Conservation (phyloP, 2,113 vertebrate species). For the Eclectus roratus region DNA sequence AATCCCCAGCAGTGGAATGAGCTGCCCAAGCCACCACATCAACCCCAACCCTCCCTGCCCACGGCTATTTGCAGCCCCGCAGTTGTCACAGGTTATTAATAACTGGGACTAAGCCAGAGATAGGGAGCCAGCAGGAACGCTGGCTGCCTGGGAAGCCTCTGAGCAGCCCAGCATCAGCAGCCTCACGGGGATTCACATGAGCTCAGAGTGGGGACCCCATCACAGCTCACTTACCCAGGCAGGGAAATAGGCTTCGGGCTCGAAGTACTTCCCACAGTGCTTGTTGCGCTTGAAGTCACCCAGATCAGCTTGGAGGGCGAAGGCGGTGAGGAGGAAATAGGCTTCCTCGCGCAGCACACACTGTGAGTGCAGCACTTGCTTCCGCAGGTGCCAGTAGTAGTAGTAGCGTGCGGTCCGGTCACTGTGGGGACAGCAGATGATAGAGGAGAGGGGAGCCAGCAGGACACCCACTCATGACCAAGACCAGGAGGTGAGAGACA, state of each 20-base stretch:
- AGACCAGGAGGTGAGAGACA: background rate
- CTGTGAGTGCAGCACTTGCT: slow-evolving; percentile 94
- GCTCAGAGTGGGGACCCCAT: rapidly evolving
- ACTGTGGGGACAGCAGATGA: slow-evolving; percentile 56
- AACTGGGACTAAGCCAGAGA: background rate
- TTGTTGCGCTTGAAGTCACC: slow-evolving; percentile 97
- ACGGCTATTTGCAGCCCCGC: background rate
- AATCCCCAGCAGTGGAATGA: background rate
- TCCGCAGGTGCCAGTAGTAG: slow-evolving; percentile 98
- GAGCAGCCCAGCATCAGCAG: background rate
- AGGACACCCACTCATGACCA: background rate
- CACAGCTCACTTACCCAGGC: slow-evolving; percentile 78
- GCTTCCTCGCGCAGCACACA: slow-evolving; percentile 92
- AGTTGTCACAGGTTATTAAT: background rate
- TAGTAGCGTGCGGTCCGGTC: slow-evolving; percentile 93
- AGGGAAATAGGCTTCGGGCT: slow-evolving; percentile 95
- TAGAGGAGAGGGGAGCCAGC: background rate
- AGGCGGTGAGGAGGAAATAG: slow-evolving; percentile 96
- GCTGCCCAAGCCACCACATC: background rate
- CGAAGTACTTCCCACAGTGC: slow-evolving; percentile 96
- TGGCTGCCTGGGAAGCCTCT: background rate
- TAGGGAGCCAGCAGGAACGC: rapidly evolving
- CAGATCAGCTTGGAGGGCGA: slow-evolving; percentile 94
- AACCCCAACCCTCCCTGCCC: background rate
- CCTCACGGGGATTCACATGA: rapidly evolving